Evolutionary conservation across 2,888 invertebrate species (phyloP), one percentile per base, ranked within the genome.

Genomic region (Syritta pipiens): DNA sequence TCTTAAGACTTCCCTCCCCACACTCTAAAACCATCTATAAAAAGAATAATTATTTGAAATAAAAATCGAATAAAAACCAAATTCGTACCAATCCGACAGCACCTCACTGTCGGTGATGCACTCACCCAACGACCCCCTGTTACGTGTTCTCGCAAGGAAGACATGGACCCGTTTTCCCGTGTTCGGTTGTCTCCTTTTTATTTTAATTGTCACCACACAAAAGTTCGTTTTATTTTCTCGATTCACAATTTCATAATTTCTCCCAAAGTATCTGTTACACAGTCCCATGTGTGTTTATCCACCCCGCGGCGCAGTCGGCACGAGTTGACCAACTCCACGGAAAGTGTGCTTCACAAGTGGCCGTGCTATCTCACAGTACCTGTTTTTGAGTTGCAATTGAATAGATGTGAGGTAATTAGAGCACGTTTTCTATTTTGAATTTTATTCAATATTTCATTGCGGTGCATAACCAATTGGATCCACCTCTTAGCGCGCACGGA

Each of bases 221-320:
- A 42, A 14, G 17, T 32, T 10, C 10, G 10, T 19, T 67, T 37
- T 55, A 24, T 7, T 14, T 46, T 55, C 19, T 22, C 35, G 49
- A 42, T 49, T n/a, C 35, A 26, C 20, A 60, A 67, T 72, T 79
- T 79, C 77, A 72, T 67, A 72, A 72, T 77, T 77, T 77, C 55
- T 42, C 59, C 60, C 60, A 30, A 55, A 42, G 28, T 46, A n/a
- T n/a, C n/a, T n/a, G n/a, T n/a, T n/a, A n/a, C n/a, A n/a, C n/a
- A n/a, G 51, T 26, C 48, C 10, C 57, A 51, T 53, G 59, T 9
- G 28, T 37, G 19, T 57, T 28, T 9, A 7, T 48, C 12, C 2
- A 22, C 46, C 9, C 7, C 24, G 28, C 19, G 20, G 14, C 28
- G 22, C 37, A 7, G 4, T 28, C 46, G 51, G 28, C 28, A 28